These are phyloP conservation scores for Andrena fulva DNA, from an alignment of 2,888 invertebrate species.

Conservation along the genomic window DNA sequence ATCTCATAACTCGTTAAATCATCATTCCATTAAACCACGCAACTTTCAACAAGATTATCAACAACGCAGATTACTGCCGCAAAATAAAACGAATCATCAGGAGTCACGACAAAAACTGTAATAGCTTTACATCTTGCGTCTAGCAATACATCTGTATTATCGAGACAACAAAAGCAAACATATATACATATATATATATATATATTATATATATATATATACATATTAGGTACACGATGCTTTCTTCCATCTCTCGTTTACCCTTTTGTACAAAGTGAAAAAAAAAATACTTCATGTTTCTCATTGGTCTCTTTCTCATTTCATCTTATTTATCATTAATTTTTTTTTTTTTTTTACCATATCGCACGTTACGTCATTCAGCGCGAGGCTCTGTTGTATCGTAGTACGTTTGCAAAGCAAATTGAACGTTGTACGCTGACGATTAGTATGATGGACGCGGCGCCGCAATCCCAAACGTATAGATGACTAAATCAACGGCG, in stretches of 20 bases:
- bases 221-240: slow-evolving; percentile 62
- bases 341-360: slow-evolving; percentile 58
- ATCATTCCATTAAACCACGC: slow-evolving; percentile 83
- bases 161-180: slow-evolving; percentile 63
- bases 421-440: slow-evolving; percentile 22
- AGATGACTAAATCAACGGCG: slow-evolving; percentile 29
- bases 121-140: slow-evolving; percentile 74
- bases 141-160: slow-evolving; percentile 70
- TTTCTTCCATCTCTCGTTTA: slow-evolving; percentile 74
- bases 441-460: slow-evolving; percentile 11
- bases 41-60: slow-evolving; percentile 76
- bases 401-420: slow-evolving; percentile 47
- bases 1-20: slow-evolving; percentile 82
- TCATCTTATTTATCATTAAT: slow-evolving; percentile 73
- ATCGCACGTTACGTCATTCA: slow-evolving; percentile 53
- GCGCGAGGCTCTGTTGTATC: slow-evolving; percentile 46
- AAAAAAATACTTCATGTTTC: slow-evolving; percentile 70
- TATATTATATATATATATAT: slow-evolving; percentile 53
- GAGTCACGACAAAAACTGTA: slow-evolving; percentile 73
- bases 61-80: slow-evolving; percentile 80
- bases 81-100: slow-evolving; percentile 78
- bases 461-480: slow-evolving; percentile 48
- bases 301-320: slow-evolving; percentile 70
- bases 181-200: slow-evolving; percentile 58
- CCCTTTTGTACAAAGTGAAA: slow-evolving; percentile 75